Base-by-base conservation (phyloP, 1,140 invertebrate genomes). In the Ptiloglossa arizonensis region DNA sequence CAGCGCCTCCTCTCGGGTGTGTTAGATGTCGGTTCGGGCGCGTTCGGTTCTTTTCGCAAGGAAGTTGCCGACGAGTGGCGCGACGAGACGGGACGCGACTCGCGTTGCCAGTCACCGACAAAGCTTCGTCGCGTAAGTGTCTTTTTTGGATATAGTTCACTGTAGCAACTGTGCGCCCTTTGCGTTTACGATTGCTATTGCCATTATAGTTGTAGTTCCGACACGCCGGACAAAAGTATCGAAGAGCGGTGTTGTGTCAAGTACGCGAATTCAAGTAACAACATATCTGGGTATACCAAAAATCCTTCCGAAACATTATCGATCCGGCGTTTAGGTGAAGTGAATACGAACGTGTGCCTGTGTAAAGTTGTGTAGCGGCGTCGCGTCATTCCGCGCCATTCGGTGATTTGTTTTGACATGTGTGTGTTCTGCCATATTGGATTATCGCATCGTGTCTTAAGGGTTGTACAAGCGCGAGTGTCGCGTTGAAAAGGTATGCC, bases 351-450 rank as follows among this genome's bases (percentile, higher is more conserved):
- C 52, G 52, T 27, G 71, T 67, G 57, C 44, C 38, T 56, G 73
- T 69, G 73, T 48, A 76, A 64, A 84, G 63, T 74, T 56, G 80
- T 79, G 77, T 29, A 46, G 73, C 56, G 91, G 13, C 88, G 59
- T 41, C 90, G 22, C 92, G 87, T 54, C 77, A 69, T 70, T 62
- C 64, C 79, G 80, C 79, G 78, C 72, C 76, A 60, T 72, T 73
- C 78, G 83, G 84, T 87, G 87, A 87, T 90, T 89, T 90, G 89
- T 90, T 90, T 90, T 90, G 90, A 90, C 89, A 90, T 90, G 89
- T 91, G 89, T 90, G 85, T 85, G 79, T 75, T 71, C 86, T 86
- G 86, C 85, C 89, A 88, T 89, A 89, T 89, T 88, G 86, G 88
- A 89, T 90, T 89, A 89, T 75, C 66, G 83, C 85, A 86, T 85